Evolutionary conservation across 2,888 invertebrate genomes (phyloP), one percentile per base, ranked within the genome.

Genomic region (Agriopis leucophaearia): DNA sequence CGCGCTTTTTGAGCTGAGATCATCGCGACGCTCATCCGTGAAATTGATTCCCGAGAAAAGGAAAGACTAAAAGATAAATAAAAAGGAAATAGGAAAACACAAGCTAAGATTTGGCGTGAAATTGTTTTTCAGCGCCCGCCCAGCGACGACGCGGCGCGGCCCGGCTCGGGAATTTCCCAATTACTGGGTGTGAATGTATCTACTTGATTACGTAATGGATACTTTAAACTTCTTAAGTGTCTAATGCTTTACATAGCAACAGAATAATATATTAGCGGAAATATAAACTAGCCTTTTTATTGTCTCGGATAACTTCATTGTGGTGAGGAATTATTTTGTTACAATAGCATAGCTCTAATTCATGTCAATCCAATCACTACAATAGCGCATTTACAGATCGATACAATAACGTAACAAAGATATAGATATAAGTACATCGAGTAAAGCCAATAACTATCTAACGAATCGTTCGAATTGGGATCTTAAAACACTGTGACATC

Each of bases 401-500:
- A 71, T 65, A 72, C 60, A 69, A 70, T 62, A 66, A 68, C 55
- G 55, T n/a, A 59, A 59, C 51, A 35, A 47, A 47, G 59, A 64
- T 68, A 70, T 59, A 72, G 72, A 70, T 60, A 62, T 45, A 61
- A 68, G 68, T 66, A 68, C 50, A 66, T 69, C 69, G 66, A 74
- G 74, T 72, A 80, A 74, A 78, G 76, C 78, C 79, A 82, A 83
- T 82, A 87, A 83, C 82, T 82, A 81, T 83, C 80, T 81, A 84
- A 82, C 82, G 86, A 86, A 86, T 88, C 85, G 88, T 86, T 87
- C 87, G 89, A 92, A 92, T 92, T 90, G 90, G 91, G 91, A 92
- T 91, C 92, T 94, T 94, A 94, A 94, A 94, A 94, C 94, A 94
- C 92, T 91, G 94, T 93, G 94, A 94, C 94, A 93, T 94, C 94